Evolutionary conservation across 2,888 invertebrate genomes (phyloP).

Genomic region (Apotomis betuletana): DNA sequence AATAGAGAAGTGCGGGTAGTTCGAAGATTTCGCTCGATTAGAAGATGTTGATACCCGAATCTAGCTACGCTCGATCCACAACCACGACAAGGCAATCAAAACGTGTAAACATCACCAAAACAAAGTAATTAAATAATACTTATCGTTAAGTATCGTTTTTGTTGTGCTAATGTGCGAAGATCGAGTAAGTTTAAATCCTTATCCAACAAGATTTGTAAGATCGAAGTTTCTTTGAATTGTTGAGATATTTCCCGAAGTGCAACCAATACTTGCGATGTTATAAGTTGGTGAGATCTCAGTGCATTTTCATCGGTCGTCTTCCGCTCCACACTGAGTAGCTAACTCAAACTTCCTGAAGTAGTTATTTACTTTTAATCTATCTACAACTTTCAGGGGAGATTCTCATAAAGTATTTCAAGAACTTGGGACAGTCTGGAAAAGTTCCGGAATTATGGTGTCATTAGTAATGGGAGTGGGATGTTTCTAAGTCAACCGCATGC

Average conservation of each 20-base stretch:
- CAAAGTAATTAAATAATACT: too few species aligned
- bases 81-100: too few species aligned
- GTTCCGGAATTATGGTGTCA: conserved; percentile 37
- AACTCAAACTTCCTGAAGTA: conserved; percentile 34
- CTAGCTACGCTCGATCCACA: too few species aligned
- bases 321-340: conserved; percentile 24
- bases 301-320: conserved; percentile 14
- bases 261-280: conserved; percentile 19
- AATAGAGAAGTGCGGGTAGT: too few species aligned
- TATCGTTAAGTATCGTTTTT: too few species aligned
- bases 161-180: too few species aligned
- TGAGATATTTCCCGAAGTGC: conserved; percentile 16
- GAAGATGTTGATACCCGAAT: too few species aligned
- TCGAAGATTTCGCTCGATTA: too few species aligned
- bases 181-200: too few species aligned
- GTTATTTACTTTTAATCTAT: conserved; percentile 40
- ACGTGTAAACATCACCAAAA: too few species aligned
- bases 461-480: conserved; percentile 37
- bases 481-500: conserved; percentile 39
- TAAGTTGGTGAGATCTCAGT: conserved; percentile 18
- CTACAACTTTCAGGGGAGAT: conserved; percentile 29
- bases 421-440: conserved; percentile 30
- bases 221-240: neutral
- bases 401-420: conserved; percentile 29
- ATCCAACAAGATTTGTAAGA: neutral